Evolutionary conservation across 2,888 invertebrate genomes (phyloP), one percentile per base, ranked within the genome.

Genomic region (Lutraria lutraria): DNA sequence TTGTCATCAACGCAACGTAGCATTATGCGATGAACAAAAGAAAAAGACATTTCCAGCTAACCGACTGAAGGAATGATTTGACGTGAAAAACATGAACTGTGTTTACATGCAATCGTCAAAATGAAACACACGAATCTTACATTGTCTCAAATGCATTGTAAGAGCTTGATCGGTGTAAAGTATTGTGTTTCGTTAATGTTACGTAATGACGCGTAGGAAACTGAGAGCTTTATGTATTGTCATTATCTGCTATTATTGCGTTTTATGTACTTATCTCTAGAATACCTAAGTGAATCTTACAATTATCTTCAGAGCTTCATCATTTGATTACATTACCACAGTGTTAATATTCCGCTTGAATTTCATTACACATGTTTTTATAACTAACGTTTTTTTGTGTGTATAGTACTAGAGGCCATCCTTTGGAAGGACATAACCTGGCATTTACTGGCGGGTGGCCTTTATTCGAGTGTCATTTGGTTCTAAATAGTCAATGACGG

Each of bases 1-100:
- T 2, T 91, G 89, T 56, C 89, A 91, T 31, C 89, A 91, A 79
- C 86, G 86, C 21, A 88, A 90, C 19, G 21, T 89, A 31, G 52
- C 85, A 19, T 15, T 86, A 2, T 53, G 85, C 43, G 81, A 87
- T 2, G 89, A 88, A 16, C 68, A 76, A 12, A 54, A 56, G 12
- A 10, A 68, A 25, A 21, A 21, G 19, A 12, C 63, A 25, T 12
- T 25, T 68, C 63, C 63, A 6, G 63, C 63, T 25, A 68, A 25
- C 25, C n/a, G 63, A 68, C n/a, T 25, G 63, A 68, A 68, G 13
- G 63, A 68, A 68, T 68, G 63, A 68, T n/a, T 68, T n/a, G 4
- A 4, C 12, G 25, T n/a, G 15, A 56, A 56, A 43, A 4, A 43
- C 43, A 8, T 56, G 56, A 16, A 19, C 12, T 16, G 19, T 56